Evolutionary conservation across 30 jellyfish, hydroid and myxozoan genomes (phyloP), one percentile per base, ranked within the genome.

Genomic region (Phacellophora camtschatica): DNA sequence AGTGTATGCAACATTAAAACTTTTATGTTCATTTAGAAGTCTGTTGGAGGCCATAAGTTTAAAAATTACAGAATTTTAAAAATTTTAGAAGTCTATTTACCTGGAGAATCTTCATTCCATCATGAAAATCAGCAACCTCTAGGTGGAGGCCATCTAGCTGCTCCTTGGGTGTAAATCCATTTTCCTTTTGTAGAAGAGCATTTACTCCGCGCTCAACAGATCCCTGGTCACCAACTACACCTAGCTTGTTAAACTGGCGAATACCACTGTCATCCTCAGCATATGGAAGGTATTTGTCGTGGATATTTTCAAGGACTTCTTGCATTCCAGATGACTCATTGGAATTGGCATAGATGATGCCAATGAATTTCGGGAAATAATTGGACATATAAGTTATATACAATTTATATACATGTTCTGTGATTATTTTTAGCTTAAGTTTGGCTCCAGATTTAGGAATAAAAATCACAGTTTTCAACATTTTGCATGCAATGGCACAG

Each of bases 301-400:
- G 83, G 27, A 69, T 15, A 16, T 42, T 19, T 9, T 69, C 25
- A 23, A 69, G 49, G 36, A 69, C 83, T 25, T 69, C 48, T 43
- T 42, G 83, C 41, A 76, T 76, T 0, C 88, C 88, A 45, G 59
- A 58, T 8, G 82, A 6, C 27, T 71, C 37, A 65, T 76, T 76
- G 3, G 28, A 79, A 41, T 41, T 55, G 7, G 25, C 88, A 76
- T 35, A 42, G 34, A 54, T 76, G 30, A 76, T 56, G 23, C 82
- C 82, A 11, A 76, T 58, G 22, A 76, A 42, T n/a, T 49, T 32
- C 88, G 56, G 12, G 33, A 3, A 8, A 5, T 20, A 3, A 74
- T 3, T 58, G 41, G 27, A 58, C 25, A 58, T 27, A 9, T 13
- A 25, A 18, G 6, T 13, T 58, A 58, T 3, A 3, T 3, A 58